Conservation (phyloP, 2,113 vertebrate species). For the Melozone crissalis region DNA sequence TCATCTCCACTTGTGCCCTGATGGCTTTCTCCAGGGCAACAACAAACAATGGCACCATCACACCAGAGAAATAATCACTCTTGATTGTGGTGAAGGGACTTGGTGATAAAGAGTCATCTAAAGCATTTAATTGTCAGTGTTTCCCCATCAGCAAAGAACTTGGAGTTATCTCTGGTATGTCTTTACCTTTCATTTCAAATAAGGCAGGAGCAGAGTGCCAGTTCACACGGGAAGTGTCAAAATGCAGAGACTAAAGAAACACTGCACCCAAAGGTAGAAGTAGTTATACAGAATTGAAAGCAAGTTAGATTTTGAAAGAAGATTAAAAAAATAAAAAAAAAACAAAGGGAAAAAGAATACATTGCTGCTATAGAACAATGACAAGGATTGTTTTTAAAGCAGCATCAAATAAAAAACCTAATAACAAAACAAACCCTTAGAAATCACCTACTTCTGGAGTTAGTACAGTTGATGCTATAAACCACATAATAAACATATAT, state of each 20-base stretch:
- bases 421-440: neutral
- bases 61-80: neutral
- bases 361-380: neutral
- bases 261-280: neutral
- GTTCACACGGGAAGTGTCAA: neutral
- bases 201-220: neutral
- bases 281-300: neutral
- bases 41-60: neutral
- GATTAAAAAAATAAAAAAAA: neutral
- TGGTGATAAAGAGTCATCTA: neutral
- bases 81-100: neutral
- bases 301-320: neutral
- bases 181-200: neutral
- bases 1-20: neutral
- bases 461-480: neutral
- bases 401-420: neutral
- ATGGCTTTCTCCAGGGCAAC: neutral
- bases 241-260: neutral
- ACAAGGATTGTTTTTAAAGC: neutral
- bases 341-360: neutral
- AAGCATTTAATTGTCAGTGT: neutral
- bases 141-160: neutral
- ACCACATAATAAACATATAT: neutral
- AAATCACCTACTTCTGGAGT: neutral
- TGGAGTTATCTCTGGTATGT: neutral